phyloP scores from a whole-genome alignment of 2,888 invertebrate genomes.

The Drosophila infuscata region DNA sequence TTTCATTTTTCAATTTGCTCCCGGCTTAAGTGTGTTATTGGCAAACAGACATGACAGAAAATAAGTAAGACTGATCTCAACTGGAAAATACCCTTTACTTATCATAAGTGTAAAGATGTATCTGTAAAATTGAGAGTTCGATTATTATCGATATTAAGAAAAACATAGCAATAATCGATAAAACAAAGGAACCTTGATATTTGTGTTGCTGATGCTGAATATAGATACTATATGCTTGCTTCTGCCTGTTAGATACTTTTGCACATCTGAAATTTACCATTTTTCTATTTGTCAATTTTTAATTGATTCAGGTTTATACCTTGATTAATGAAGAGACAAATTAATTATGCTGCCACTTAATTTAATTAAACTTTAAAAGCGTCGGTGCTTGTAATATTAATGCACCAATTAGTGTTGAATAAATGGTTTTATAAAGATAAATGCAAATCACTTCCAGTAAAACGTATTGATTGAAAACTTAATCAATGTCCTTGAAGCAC shows the following conservation, averaged over 20 bases:
- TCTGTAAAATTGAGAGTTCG: background rate
- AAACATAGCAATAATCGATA: background rate
- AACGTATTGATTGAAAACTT: constrained; percentile 42
- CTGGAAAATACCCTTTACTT: background rate
- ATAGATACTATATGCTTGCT: background rate
- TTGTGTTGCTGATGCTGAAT: background rate
- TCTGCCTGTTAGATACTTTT: background rate
- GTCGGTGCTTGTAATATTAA: constrained; percentile 31
- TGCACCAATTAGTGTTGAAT: constrained; percentile 53
- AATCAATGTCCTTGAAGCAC: constrained; percentile 8
- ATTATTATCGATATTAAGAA: background rate
- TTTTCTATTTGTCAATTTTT: background rate
- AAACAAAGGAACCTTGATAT: too few species aligned
- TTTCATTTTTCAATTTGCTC: constrained; percentile 45
- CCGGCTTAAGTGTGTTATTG: constrained; percentile 31
- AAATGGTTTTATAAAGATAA: constrained; percentile 35
- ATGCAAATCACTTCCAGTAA: constrained; percentile 48
- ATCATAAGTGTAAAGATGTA: background rate
- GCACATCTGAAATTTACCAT: background rate
- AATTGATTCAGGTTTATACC: background rate
- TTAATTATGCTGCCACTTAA: constrained; percentile 8
- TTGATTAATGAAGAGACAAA: background rate
- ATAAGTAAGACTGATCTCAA: background rate
- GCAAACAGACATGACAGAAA: background rate
- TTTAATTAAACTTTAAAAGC: constrained; percentile 44